A percentile compares a stretch with the other conserved stretches of the same genome.
Conservation (phyloP, 2,888 invertebrate species). For the Temnothorax unifasciatus region DNA sequence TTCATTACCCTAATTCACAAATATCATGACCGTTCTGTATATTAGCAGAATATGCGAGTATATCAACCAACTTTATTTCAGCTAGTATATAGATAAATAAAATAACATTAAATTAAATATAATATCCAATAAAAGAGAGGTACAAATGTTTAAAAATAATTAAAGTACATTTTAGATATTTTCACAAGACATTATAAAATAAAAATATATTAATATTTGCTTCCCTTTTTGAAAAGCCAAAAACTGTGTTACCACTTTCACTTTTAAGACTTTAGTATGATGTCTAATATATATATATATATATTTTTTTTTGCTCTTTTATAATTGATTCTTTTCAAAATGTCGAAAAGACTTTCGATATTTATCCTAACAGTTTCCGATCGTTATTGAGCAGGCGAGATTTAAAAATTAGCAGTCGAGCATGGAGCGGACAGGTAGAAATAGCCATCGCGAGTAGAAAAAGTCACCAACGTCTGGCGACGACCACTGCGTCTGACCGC, state of each 20-base stretch:
- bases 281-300: slow-evolving; percentile 9
- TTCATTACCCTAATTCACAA: slow-evolving; percentile 6
- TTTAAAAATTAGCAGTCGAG: neutral
- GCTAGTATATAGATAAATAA: neutral
- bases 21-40: neutral
- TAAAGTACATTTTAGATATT: neutral
- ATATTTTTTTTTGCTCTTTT: neutral
- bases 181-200: neutral
- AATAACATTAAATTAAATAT: neutral
- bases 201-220: neutral
- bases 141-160: neutral
- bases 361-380: neutral
- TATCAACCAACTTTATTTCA: slow-evolving; percentile 17
- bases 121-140: neutral
- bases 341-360: neutral
- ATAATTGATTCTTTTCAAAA: neutral
- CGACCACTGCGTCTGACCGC: slow-evolving; percentile 60
- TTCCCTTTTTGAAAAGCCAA: neutral
- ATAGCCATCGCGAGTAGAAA: slow-evolving; percentile 62
- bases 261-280: neutral
- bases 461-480: slow-evolving; percentile 64
- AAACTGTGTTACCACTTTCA: neutral
- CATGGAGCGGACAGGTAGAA: neutral
- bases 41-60: neutral
- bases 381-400: neutral